Evolutionary conservation across 2,888 invertebrate species (phyloP), one percentile per base, ranked within the genome.

Genomic region (Oxytorus armatus): DNA sequence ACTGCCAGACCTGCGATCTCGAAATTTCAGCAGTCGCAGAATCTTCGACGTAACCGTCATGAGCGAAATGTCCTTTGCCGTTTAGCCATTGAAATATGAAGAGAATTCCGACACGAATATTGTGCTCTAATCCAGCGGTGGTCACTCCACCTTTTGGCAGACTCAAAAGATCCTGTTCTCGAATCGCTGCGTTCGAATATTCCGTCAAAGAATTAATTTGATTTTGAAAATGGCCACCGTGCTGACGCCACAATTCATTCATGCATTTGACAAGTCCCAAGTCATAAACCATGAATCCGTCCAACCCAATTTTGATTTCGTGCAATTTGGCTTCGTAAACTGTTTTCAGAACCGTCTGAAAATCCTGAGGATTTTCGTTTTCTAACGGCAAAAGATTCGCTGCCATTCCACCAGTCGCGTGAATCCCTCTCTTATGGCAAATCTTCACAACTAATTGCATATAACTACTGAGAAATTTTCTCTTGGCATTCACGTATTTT

Each of bases 21-120:
- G 95, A 95, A 87, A 96, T 96, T 90, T 96, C 96, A 0, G 96
- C 96, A 0, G 96, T 96, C 3, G 96, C 96, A 0, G 95, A 95
- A 88, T 96, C 96, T 88, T 96, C 96, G 25, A 96, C 94, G 23
- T 93, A 93, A 10, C 94, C 95, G 80, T 93, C 93, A 79, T 94
- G 93, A 85, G 94, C 93, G 89, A 95, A 96, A 87, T 95, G 95
- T 0, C 96, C 96, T 29, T 93, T 92, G 0, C 95, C 96, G 1
- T 93, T 93, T 79, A 96, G 88, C 96, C 96, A 96, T 83, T 95
- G 93, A 86, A 94, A 95, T 57, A 96, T 93, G 86, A 95, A 96
- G 47, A 95, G 92, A 73, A 95, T 93, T 0, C 95, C 93, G 1
- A 96, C 94, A 0, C 94, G 93, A 65, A 96, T 94, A 85, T 95